Evolutionary conservation across 2,888 invertebrate species (phyloP), one percentile per base, ranked within the genome.

Genomic region (Plemyria rubiginata): DNA sequence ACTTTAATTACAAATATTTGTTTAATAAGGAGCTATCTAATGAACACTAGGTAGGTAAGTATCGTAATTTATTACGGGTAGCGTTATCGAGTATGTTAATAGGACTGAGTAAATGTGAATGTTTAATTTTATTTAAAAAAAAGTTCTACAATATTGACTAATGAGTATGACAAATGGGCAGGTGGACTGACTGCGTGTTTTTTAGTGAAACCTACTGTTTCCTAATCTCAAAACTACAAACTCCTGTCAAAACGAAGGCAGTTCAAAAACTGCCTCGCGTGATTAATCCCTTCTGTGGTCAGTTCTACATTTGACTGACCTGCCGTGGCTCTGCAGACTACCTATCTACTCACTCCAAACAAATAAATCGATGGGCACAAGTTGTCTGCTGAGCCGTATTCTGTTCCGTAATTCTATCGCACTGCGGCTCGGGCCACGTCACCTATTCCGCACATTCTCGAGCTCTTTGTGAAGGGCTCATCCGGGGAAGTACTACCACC

Each of bases 1-100:
- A 22, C 11, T 57, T 60, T 64, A 64, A 68, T 67, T 68, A 62
- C 50, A 60, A 22, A 56, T 36, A 12, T 54, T 52, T 49, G 13
- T 64, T 38, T 54, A 57, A 54, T 55, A 54, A 36, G 40, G 48
- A 49, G 53, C 46, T 59, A 16, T 51, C 45, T 64, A 46, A 66
- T 62, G 41, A 62, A 64, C 54, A 51, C 50, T 49, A 38, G 32
- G 32, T 32, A 32, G 32, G 32, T 32, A 46, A 48, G 54, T 46
- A 54, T 49, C 54, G 48, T 57, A 58, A 62, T 62, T 60, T 63
- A 60, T 60, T 67, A 62, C 41, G 43, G 46, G 54, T 41, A 22
- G 41, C 50, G 38, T 45, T 65, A 60, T 65, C 54, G 22, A 57
- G 53, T 16, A 49, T 63, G 54, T 62, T 62, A 65, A 65, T 65